A percentile compares a stretch with the other conserved stretches of the same genome.
Conservation (phyloP, 2,113 vertebrate genomes). For the Thunnus thynnus region DNA sequence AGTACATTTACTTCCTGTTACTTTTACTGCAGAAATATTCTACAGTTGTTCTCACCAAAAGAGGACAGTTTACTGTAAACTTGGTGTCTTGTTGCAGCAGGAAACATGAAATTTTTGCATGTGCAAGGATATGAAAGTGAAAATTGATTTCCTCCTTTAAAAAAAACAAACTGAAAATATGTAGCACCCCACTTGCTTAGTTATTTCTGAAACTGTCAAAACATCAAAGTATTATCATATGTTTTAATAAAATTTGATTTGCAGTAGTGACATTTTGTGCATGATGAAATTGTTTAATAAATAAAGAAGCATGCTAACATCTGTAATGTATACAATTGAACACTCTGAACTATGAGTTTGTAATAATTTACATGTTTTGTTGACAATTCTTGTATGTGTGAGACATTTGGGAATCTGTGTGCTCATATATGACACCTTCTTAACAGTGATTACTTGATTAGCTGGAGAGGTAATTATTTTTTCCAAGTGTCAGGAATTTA, state of each 20-base stretch:
- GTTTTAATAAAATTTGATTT: background rate
- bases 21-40: no score
- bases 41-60: background rate
- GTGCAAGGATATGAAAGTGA: no score
- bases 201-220: background rate
- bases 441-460: background rate
- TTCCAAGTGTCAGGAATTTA: background rate
- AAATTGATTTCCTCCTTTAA: background rate
- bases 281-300: background rate
- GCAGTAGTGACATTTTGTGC: background rate
- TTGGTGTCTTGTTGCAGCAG: background rate
- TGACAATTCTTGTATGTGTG: background rate
- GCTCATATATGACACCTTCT: background rate
- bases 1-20: background rate
- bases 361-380: background rate
- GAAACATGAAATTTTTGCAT: background rate
- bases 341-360: background rate
- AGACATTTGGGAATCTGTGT: background rate
- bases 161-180: no score
- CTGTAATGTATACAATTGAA: background rate
- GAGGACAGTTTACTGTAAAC: conserved; percentile 4
- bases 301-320: background rate
- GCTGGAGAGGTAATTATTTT: background rate
- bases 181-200: no score
- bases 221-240: background rate